Conservation (phyloP, 2,113 vertebrate species). For the Melanerpes formicivorus region DNA sequence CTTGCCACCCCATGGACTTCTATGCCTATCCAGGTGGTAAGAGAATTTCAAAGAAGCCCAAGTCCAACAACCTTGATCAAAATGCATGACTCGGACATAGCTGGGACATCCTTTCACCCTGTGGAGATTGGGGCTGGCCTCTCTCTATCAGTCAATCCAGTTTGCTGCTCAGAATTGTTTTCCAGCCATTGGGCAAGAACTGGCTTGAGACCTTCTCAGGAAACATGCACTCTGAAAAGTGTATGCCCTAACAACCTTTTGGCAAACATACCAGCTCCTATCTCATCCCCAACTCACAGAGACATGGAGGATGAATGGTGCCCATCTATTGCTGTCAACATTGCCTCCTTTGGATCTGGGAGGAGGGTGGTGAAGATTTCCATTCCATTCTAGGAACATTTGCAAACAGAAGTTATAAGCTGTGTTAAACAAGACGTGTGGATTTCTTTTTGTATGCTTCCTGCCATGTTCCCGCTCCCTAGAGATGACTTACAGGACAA, state of each 20-base stretch:
- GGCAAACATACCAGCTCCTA: conserved; percentile 11
- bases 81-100: not conserved
- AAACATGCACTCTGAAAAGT: not conserved
- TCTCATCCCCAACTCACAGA: not conserved
- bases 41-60: conserved; percentile 61
- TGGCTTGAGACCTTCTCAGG: conserved; percentile 22
- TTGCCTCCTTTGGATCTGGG: conserved; percentile 61
- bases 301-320: not conserved
- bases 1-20: conserved; percentile 71
- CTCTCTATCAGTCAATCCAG: conserved; percentile 62
- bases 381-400: conserved; percentile 63
- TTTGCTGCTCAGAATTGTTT: conserved; percentile 54
- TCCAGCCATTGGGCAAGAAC: conserved; percentile 14
- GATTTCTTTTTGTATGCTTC: not conserved
- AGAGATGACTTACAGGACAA: not conserved
- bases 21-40: conserved; percentile 69
- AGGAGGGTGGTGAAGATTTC: conserved; percentile 75
- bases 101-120: conserved; percentile 1
- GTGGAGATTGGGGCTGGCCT: conserved; percentile 36
- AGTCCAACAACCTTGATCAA: conserved; percentile 54
- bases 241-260: conserved; percentile 9
- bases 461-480: not conserved
- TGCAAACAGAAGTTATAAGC: not conserved
- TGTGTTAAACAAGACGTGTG: not conserved
- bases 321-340: conserved; percentile 65